Percentiles rank a stretch among this genome's conserved stretches.
These are phyloP conservation scores for Leptopilina syphax DNA, from an alignment of 2,888 invertebrate genomes.

Conservation along the genomic window DNA sequence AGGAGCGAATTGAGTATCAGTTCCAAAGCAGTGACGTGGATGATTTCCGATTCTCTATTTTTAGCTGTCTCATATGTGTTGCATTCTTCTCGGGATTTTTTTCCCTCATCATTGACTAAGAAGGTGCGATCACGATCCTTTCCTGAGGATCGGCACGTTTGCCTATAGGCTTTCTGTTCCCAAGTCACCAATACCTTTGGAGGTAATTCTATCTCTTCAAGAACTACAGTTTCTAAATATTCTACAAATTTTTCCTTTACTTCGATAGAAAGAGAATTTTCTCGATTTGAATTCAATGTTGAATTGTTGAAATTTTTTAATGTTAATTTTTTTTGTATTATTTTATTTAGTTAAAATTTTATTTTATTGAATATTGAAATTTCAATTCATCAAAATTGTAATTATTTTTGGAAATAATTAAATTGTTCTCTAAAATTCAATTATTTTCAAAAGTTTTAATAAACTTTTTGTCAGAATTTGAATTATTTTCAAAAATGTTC, in stretches of 20 bases:
- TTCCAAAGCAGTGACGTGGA: conserved; percentile 55
- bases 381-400: too few species aligned
- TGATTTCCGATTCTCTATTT: conserved; percentile 48
- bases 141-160: conserved; percentile 40
- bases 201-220: background rate
- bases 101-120: conserved; percentile 51
- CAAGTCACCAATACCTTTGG: background rate
- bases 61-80: conserved; percentile 42
- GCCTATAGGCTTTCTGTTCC: background rate
- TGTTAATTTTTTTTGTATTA: too few species aligned
- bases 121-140: conserved; percentile 56
- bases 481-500: too few species aligned
- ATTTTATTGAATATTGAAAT: too few species aligned
- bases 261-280: background rate
- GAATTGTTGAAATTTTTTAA: too few species aligned
- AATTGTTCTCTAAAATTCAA: too few species aligned
- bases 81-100: conserved; percentile 30
- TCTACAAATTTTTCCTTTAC: background rate
- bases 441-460: too few species aligned
- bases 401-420: too few species aligned
- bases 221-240: background rate
- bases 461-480: too few species aligned
- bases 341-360: too few species aligned
- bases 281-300: too few species aligned
- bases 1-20: conserved; percentile 9